Percentiles rank a stretch among this genome's conserved stretches.
phyloP scores from a whole-genome alignment of 2,113 vertebrate genomes.

The Xenopus borealis region DNA sequence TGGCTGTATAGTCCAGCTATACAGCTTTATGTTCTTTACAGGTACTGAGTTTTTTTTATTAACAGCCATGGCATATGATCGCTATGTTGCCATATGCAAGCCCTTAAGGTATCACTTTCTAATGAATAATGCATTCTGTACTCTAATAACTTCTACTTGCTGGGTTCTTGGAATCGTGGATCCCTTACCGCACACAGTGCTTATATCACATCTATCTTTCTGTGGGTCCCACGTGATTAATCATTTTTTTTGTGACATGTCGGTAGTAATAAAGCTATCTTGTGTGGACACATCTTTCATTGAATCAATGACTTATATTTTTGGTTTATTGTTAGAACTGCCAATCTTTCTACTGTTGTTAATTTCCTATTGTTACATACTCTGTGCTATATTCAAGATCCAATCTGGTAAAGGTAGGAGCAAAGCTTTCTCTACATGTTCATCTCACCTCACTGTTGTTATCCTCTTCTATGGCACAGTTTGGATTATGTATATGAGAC shows the following conservation, averaged over 20 bases:
- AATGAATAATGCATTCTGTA: constrained; percentile 16
- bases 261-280: constrained; percentile 12
- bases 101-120: constrained; percentile 18
- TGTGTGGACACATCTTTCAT: constrained; percentile 26
- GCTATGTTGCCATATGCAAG: constrained; percentile 36
- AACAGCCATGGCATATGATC: constrained; percentile 36
- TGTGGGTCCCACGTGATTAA: constrained; percentile 13
- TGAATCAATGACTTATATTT: constrained; percentile 26
- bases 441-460: constrained; percentile 26
- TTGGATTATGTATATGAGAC: constrained; percentile 26
- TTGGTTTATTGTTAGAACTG: constrained; percentile 20
- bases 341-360: constrained; percentile 17
- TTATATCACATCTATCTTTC: constrained; percentile 26
- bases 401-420: not conserved
- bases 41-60: constrained; percentile 35
- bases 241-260: constrained; percentile 34
- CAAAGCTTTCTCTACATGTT: constrained; percentile 34
- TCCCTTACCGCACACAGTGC: constrained; percentile 21
- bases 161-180: constrained; percentile 33
- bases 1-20: constrained; percentile 20
- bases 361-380: constrained; percentile 20
- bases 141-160: not conserved
- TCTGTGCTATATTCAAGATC: constrained; percentile 20
- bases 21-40: constrained; percentile 29
- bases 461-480: constrained; percentile 32